phyloP scores from a whole-genome alignment of 2,888 invertebrate species.

The Trimorus sp. region DNA sequence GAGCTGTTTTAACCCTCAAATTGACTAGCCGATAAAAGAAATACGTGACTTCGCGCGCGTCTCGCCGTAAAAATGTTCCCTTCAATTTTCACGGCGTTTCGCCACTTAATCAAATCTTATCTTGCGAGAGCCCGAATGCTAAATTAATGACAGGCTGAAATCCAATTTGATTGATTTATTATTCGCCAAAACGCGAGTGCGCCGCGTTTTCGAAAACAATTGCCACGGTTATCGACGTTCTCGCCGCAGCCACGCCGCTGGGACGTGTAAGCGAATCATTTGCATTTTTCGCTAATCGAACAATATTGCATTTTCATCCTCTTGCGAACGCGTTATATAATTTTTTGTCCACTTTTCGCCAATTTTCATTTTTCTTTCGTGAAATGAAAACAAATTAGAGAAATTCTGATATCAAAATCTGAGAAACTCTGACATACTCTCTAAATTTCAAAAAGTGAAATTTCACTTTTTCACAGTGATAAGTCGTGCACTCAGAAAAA shows the following conservation, averaged over 20 bases:
- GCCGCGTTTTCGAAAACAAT: constrained; percentile 10
- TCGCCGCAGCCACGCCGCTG: too few species aligned
- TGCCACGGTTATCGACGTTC: constrained; percentile 2
- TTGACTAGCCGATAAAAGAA: constrained; percentile 56
- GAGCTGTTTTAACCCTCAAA: constrained; percentile 53
- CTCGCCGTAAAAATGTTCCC: constrained; percentile 29
- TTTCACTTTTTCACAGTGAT: too few species aligned
- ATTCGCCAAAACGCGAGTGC: constrained; percentile 24
- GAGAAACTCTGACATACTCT: too few species aligned
- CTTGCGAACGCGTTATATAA: too few species aligned
- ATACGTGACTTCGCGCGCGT: constrained; percentile 56
- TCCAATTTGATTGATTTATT: constrained; percentile 49
- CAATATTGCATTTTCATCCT: too few species aligned
- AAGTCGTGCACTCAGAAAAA: too few species aligned
- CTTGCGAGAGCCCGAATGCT: constrained; percentile 36
- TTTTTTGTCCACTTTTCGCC: too few species aligned
- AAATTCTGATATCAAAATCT: too few species aligned
- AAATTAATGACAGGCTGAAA: constrained; percentile 45
- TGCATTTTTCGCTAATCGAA: too few species aligned
- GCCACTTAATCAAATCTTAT: constrained; percentile 56
- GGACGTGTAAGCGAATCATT: not conserved
- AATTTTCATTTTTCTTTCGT: too few species aligned
- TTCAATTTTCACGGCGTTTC: constrained; percentile 53
- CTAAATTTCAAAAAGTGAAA: too few species aligned
- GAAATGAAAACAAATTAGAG: too few species aligned